These are phyloP conservation scores for Petaurus breviceps DNA, from an alignment of 2,113 vertebrate genomes.

Conservation along the genomic window DNA sequence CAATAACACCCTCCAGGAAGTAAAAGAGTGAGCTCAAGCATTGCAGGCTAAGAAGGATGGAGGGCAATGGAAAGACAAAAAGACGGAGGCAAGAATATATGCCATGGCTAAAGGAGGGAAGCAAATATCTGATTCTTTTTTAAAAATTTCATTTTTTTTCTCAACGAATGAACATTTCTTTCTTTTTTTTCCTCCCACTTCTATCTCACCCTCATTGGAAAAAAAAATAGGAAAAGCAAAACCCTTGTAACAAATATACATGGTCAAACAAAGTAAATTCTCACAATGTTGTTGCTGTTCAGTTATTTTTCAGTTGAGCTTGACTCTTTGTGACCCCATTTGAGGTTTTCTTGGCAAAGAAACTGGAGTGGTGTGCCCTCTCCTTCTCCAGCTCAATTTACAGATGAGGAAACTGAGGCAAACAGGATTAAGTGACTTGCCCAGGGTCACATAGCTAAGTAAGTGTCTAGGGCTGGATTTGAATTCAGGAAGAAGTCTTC, in stretches of 20 bases:
- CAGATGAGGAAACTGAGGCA: not conserved
- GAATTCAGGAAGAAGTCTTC: not conserved
- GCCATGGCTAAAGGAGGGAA: not conserved
- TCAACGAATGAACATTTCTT: not conserved
- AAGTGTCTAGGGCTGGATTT: not conserved
- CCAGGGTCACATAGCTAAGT: not conserved
- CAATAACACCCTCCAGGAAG: not conserved
- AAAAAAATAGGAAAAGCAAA: not conserved
- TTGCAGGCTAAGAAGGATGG: not conserved
- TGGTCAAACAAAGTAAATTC: not conserved
- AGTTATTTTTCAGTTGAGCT: not conserved
- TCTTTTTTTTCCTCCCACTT: not conserved
- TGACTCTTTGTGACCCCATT: not conserved
- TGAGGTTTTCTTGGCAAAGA: not conserved
- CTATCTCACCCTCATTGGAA: not conserved
- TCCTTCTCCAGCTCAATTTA: not conserved
- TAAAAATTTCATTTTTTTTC: not conserved
- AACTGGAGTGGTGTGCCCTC: not conserved
- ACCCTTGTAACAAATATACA: not conserved
- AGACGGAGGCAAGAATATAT: not conserved
- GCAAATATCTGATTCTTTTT: not conserved
- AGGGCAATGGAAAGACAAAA: not conserved
- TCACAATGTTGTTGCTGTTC: not conserved
- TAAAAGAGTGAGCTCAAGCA: not conserved
- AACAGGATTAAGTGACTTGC: conserved; percentile 1